Conservation (phyloP, 1,140 invertebrate species). For the Wiebesia pumilae region DNA sequence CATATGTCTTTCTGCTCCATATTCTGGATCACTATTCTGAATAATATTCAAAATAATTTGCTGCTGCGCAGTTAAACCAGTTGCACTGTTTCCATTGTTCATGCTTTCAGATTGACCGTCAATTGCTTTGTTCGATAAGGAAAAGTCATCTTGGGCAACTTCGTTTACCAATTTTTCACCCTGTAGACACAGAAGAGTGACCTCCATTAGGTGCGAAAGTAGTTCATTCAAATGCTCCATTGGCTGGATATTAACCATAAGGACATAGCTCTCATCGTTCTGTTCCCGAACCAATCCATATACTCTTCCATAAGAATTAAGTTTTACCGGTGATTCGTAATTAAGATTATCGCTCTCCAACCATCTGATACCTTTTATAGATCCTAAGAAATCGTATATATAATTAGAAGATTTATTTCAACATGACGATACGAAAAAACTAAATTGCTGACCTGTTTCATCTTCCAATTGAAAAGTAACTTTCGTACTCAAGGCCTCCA, state of each 20-base stretch:
- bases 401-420: background rate
- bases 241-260: conserved; percentile 62
- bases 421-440: background rate
- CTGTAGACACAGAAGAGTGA: conserved; percentile 56
- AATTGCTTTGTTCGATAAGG: background rate
- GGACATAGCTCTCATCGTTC: conserved; percentile 58
- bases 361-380: conserved; percentile 66
- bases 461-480: conserved; percentile 67
- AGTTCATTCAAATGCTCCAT: conserved; percentile 62
- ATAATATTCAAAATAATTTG: conserved; percentile 66
- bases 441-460: conserved; percentile 64
- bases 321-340: conserved; percentile 46
- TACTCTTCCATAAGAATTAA: conserved; percentile 61
- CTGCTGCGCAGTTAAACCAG: conserved; percentile 62
- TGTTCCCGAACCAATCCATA: conserved; percentile 64
- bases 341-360: conserved; percentile 63
- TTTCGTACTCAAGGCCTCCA: conserved; percentile 66
- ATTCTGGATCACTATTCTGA: conserved; percentile 61
- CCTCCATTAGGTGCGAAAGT: conserved; percentile 65
- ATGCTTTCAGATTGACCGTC: conserved; percentile 4
- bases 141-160: conserved; percentile 40
- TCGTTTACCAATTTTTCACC: conserved; percentile 54
- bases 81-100: background rate
- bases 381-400: conserved; percentile 50
- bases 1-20: conserved; percentile 64